phyloP scores from a whole-genome alignment of 2,797 vertebrate species.

The Loris lydekkerianus region DNA sequence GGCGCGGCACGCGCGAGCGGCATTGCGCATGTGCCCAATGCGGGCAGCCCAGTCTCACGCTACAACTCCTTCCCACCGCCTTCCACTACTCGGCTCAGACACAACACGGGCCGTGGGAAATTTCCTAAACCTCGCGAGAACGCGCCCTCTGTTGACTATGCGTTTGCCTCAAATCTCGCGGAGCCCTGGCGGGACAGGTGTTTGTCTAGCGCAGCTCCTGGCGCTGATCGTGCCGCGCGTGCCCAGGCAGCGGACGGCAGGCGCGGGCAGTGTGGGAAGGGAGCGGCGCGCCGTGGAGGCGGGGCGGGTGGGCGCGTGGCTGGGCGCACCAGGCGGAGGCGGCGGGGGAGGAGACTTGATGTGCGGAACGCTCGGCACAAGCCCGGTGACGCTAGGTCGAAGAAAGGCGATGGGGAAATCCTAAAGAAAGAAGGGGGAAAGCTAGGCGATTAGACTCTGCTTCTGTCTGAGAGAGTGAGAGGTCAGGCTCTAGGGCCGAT shows the following conservation, averaged over 20 bases:
- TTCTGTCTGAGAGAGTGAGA: background rate
- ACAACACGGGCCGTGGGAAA: conserved; percentile 90
- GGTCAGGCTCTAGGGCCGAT: background rate
- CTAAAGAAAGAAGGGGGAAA: background rate
- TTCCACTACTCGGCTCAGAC: conserved; percentile 84
- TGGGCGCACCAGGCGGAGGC: background rate
- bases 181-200: conserved; percentile 73
- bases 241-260: background rate
- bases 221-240: conserved; percentile 65
- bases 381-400: background rate
- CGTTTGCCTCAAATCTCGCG: conserved; percentile 80
- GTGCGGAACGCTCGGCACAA: background rate
- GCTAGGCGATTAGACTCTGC: background rate
- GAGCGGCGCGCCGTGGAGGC: conserved; percentile 5
- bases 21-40: conserved; percentile 77
- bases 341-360: rapidly evolving
- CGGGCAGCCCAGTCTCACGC: conserved; percentile 79
- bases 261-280: background rate
- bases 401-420: background rate
- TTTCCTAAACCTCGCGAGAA: conserved; percentile 87
- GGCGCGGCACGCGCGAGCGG: conserved; percentile 66
- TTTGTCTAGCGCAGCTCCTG: background rate
- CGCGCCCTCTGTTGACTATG: background rate
- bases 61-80: conserved; percentile 74
- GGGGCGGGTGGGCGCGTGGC: conserved; percentile 54